Evolutionary conservation across 2,888 invertebrate genomes (phyloP), one percentile per base, ranked within the genome.

Genomic region (Acrobasis suavella): DNA sequence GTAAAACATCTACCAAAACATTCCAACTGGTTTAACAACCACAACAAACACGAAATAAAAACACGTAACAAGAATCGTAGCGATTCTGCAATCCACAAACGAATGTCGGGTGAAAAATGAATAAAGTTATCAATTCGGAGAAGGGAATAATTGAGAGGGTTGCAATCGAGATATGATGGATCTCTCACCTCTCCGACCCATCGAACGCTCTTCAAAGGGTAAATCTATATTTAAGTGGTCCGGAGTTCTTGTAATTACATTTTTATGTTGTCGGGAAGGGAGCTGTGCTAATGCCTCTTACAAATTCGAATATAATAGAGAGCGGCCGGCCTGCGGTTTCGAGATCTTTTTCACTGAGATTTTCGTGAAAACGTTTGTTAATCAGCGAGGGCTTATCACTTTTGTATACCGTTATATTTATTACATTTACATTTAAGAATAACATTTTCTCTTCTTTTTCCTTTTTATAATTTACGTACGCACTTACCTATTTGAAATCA

Each of bases 171-270:
- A 86, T 89, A 88, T 90, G 87, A 90, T 91, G 85, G 87, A 89
- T 89, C 87, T 89, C 82, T 86, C 88, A 89, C 89, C 87, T 88
- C 79, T 74, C 77, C 72, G 75, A 78, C 80, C 86, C 78, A 85
- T 86, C 84, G 83, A 87, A 86, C 80, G 79, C 83, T 84, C 82
- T 86, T 80, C 83, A 87, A 89, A 89, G 89, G 88, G 90, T 90
- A 91, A 90, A 91, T 91, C 88, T 90, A 87, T 89, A 89, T 91
- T 89, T 91, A 86, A 90, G 89, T 89, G 85, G 85, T 77, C 70
- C 75, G 75, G 85, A 86, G 76, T 84, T 87, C 80, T 85, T 85
- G 86, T 90, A 90, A 90, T 91, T 90, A 89, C 89, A 85, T 91
- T 90, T 90, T 91, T 90, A 89, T 90, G 78, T 81, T 85, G 84